Conservation (phyloP, 2,113 vertebrate genomes). For the Myrmecobius fasciatus region DNA sequence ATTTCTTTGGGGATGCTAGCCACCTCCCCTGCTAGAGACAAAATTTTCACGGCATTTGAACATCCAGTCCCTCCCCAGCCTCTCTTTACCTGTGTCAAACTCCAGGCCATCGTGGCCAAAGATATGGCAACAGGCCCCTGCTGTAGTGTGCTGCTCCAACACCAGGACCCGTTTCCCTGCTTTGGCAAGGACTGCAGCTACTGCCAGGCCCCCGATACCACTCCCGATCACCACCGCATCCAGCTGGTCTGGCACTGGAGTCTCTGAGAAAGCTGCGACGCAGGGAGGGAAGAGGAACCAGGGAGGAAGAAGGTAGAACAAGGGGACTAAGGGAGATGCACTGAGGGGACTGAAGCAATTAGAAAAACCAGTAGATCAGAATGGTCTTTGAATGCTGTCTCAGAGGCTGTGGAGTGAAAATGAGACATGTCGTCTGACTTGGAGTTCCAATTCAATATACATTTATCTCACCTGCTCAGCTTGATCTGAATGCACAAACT, state of each 20-base stretch:
- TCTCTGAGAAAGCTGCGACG: constrained; percentile 87
- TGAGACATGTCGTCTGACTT: not conserved
- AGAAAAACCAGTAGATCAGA: not conserved
- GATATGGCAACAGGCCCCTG: constrained; percentile 94
- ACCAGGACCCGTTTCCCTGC: constrained; percentile 92
- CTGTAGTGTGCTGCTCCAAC: constrained; percentile 92
- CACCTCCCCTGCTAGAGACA: too few relatives aligned
- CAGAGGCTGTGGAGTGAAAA: not conserved
- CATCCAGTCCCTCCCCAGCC: not conserved
- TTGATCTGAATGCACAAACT: constrained; percentile 1
- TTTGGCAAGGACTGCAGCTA: constrained; percentile 89
- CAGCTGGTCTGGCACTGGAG: constrained; percentile 86
- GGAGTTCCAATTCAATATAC: not conserved
- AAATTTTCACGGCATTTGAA: not conserved
- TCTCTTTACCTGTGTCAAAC: constrained; percentile 92
- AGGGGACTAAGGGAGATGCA: not conserved
- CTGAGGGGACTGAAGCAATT: not conserved
- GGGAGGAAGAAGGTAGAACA: not conserved
- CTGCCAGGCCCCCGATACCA: constrained; percentile 90
- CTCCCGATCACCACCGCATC: constrained; percentile 94
- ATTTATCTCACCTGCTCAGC: constrained; percentile 21
- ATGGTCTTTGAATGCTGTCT: not conserved
- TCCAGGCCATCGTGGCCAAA: constrained; percentile 92
- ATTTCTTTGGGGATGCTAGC: too few relatives aligned
- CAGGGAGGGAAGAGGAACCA: not conserved